Conservation (phyloP, 2,888 invertebrate genomes). For the Drosophila fungiperda region DNA sequence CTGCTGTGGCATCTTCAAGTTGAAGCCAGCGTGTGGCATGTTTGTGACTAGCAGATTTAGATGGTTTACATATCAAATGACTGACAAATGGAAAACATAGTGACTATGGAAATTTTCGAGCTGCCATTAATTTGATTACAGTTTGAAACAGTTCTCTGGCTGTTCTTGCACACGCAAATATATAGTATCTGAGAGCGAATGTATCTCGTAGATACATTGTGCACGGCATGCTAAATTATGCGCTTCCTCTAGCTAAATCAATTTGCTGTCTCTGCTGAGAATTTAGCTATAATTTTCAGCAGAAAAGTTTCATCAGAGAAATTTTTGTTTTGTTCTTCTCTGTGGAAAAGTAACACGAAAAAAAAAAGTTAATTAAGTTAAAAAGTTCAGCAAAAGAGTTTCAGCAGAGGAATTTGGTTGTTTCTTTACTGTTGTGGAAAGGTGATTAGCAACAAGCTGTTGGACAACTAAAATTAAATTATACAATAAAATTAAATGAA, state of each 20-base stretch:
- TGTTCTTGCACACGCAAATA: conserved; percentile 23
- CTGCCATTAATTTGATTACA: conserved; percentile 63
- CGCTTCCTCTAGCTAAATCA: conserved; percentile 48
- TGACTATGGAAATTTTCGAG: conserved; percentile 54
- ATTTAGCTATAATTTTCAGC: conserved; percentile 30
- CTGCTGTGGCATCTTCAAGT: background rate
- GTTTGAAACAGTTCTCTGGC: conserved; percentile 32
- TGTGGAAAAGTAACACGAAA: conserved; percentile 14
- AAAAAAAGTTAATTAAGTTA: background rate
- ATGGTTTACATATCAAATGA: conserved; percentile 39
- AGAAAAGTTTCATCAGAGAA: conserved; percentile 21
- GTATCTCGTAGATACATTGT: conserved; percentile 57
- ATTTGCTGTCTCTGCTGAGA: conserved; percentile 23
- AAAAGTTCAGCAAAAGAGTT: background rate
- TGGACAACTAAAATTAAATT: conserved; percentile 11
- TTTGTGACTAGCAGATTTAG: conserved; percentile 4
- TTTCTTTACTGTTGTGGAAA: conserved; percentile 13
- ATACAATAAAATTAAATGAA: conserved; percentile 18
- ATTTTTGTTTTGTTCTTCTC: background rate
- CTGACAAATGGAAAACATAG: conserved; percentile 33
- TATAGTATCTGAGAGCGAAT: conserved; percentile 2
- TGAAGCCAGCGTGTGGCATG: background rate
- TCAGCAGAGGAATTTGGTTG: background rate
- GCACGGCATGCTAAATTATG: conserved; percentile 51
- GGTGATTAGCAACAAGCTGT: background rate